Base-by-base conservation (phyloP, 2,888 invertebrate species). In the Ormia ochracea region DNA sequence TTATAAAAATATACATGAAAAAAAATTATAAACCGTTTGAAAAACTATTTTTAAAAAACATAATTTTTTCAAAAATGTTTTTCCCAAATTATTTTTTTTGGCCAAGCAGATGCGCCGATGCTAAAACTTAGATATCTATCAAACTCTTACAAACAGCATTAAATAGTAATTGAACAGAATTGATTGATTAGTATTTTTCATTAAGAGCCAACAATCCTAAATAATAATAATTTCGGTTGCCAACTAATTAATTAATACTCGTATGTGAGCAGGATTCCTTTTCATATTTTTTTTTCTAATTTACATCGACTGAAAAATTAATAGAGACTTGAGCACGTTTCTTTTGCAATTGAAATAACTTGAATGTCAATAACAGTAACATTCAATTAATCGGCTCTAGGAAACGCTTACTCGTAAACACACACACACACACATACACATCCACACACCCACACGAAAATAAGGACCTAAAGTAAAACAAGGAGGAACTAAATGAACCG, bases 331-430 rank as follows among this genome's bases (percentile, higher is more conserved):
- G 75, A 72, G 45, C 81, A 81, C 82, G 81, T 82, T 82, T 59
- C 66, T 23, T n/a, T 21, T 48, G 48, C 65, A 78, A 76, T 76
- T 77, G 76, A 81, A 81, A 72, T 72, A 77, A 68, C 78, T 81
- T 74, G 74, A 79, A 80, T 80, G 82, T 81, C 82, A 83, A 80
- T 81, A 80, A 80, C 82, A 83, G 73, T 45, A 63, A 54, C 48
- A 81, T 77, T 77, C 75, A 82, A 81, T 81, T 81, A 81, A 78
- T 77, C 54, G 80, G 36, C 4, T 36, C 66, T 68, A 48, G 31
- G 48, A 48, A 63, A 59, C 38, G n/a, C 21, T n/a, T 6, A 21
- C 14, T 36, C 17, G 19, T 2, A 54, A 10, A 6, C n/a, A 43
- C 1, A 10, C 14, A 21, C 14, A 43, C 17, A 26, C 3, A 54